Percentiles rank a stretch among this genome's conserved stretches.
These are phyloP conservation scores for Ophraella communa DNA, from an alignment of 2,888 invertebrate genomes.

Conservation along the genomic window DNA sequence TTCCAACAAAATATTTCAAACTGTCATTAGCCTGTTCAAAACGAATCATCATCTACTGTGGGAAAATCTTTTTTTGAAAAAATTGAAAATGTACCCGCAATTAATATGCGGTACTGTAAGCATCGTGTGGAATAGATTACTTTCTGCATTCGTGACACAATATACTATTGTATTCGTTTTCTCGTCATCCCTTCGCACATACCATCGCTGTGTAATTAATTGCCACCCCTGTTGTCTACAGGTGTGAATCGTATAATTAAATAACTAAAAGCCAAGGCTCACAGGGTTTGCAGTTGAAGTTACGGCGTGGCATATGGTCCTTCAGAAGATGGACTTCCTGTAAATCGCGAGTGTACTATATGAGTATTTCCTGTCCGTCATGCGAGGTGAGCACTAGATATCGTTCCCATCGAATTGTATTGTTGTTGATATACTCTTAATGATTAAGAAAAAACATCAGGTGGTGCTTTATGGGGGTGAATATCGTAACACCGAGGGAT, in stretches of 20 bases:
- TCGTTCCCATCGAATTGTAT: constrained; percentile 36
- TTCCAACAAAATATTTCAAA: no score
- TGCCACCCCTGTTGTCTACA: constrained; percentile 18
- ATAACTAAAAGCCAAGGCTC: constrained; percentile 23
- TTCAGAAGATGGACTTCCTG: constrained; percentile 47
- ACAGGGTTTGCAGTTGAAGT: constrained; percentile 25
- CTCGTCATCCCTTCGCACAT: neutral
- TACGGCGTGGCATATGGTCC: constrained; percentile 52
- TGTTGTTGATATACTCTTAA: constrained; percentile 50
- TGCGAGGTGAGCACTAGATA: constrained; percentile 55
- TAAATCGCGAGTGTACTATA: constrained; percentile 53
- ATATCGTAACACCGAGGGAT: no score
- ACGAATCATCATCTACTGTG: no score
- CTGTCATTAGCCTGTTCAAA: no score
- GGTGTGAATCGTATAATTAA: constrained; percentile 30
- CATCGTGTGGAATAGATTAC: no score
- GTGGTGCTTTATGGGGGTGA: constrained; percentile 40
- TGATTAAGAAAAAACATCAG: constrained; percentile 50
- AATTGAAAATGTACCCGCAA: no score
- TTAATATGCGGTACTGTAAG: no score
- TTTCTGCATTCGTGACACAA: no score
- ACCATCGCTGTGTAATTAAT: constrained; percentile 6
- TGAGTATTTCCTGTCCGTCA: constrained; percentile 57
- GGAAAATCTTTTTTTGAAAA: no score
- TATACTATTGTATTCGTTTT: neutral